Conservation (phyloP, 2,888 invertebrate species). For the Meta bourneti region DNA sequence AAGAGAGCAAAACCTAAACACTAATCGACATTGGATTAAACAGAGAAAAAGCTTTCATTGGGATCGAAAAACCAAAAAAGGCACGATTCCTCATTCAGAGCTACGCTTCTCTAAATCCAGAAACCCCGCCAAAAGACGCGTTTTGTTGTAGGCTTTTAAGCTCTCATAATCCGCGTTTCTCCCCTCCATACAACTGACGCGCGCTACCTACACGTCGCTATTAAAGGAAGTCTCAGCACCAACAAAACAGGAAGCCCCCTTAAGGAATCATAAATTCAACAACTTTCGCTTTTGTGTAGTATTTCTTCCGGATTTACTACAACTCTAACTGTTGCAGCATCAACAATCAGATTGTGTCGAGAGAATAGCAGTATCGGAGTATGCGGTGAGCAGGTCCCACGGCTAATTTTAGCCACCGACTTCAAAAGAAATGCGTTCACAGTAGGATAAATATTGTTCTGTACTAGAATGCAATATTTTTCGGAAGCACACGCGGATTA, state of each 20-base stretch:
- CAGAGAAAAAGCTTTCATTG: background rate
- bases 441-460: background rate
- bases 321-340: background rate
- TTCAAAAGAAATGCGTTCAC: background rate
- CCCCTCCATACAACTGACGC: background rate
- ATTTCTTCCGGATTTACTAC: conserved; percentile 60
- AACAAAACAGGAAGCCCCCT: conserved; percentile 59
- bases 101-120: too few relatives aligned
- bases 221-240: conserved; percentile 3
- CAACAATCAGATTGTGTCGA: conserved; percentile 16
- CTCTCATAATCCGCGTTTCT: background rate
- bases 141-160: conserved; percentile 23
- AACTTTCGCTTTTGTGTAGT: conserved; percentile 70
- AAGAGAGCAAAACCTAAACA: too few relatives aligned
- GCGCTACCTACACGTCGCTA: conserved; percentile 18
- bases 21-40: background rate
- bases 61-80: background rate
- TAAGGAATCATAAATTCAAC: conserved; percentile 70
- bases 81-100: background rate
- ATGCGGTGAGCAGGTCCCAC: conserved; percentile 19
- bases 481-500: background rate
- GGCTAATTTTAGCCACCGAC: conserved; percentile 24
- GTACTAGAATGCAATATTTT: background rate
- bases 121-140: background rate
- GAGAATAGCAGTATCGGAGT: conserved; percentile 17